phyloP scores from a whole-genome alignment of 2,797 vertebrate species.

The Mionectes olivaceus region DNA sequence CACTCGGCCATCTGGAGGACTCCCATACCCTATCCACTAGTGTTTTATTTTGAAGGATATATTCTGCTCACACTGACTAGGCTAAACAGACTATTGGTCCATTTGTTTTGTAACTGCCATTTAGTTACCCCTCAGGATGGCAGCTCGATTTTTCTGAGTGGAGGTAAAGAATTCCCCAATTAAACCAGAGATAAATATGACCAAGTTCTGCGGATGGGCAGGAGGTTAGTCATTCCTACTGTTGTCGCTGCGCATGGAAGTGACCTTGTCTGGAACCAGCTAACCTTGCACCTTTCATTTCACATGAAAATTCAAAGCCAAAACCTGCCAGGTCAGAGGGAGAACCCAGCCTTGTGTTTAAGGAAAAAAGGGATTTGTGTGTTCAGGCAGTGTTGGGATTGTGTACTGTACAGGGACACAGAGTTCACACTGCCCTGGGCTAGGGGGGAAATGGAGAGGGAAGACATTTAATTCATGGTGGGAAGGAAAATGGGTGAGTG shows the following conservation, averaged over 20 bases:
- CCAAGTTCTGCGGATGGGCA: neutral
- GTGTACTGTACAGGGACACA: neutral
- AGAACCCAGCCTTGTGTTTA: constrained; percentile 17
- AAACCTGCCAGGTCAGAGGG: constrained; percentile 13
- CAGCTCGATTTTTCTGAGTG: constrained; percentile 43
- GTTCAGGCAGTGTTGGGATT: neutral
- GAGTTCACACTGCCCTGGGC: neutral
- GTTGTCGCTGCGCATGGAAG: neutral
- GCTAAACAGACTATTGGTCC: constrained; percentile 59
- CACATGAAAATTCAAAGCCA: constrained; percentile 65
- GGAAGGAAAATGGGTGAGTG: neutral
- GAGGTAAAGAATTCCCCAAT: constrained; percentile 31
- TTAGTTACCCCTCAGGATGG: constrained; percentile 59
- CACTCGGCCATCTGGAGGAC: constrained; percentile 71
- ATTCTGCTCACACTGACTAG: constrained; percentile 50
- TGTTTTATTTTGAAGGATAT: constrained; percentile 66
- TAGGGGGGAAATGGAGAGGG: neutral
- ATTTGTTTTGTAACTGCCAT: constrained; percentile 59
- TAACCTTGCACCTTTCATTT: constrained; percentile 28
- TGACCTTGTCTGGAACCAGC: constrained; percentile 52
- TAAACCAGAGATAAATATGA: constrained; percentile 39
- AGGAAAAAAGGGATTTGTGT: constrained; percentile 4
- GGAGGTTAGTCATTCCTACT: constrained; percentile 33
- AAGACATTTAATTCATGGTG: neutral
- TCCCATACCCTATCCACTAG: constrained; percentile 54